phyloP scores from a whole-genome alignment of 2,113 vertebrate genomes.

The Pedetes capensis region DNA sequence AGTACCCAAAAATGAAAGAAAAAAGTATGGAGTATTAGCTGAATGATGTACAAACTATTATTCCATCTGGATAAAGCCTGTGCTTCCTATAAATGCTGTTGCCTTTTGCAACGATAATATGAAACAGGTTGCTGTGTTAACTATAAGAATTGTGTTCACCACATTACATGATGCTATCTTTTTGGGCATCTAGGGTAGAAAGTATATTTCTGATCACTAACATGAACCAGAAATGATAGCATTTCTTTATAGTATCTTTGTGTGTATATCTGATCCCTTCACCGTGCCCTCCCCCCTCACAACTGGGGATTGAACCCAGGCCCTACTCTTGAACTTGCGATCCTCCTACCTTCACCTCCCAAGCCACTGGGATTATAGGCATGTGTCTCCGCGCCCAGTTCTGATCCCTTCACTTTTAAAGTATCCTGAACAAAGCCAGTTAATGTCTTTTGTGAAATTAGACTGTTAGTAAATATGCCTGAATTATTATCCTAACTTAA shows the following conservation, averaged over 20 bases:
- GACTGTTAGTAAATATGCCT: neutral
- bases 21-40: neutral
- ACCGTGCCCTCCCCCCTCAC: no score
- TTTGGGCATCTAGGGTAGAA: neutral
- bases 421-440: neutral
- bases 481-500: neutral
- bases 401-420: constrained; percentile 1
- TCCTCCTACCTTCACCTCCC: no score
- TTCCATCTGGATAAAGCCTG: neutral
- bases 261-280: neutral
- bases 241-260: neutral
- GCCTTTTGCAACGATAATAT: neutral
- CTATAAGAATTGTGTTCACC: neutral
- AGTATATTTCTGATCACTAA: neutral
- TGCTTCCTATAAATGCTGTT: neutral
- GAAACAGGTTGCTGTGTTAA: neutral
- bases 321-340: no score
- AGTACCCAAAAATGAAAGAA: neutral
- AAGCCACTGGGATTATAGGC: no score
- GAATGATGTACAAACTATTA: neutral
- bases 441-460: constrained; percentile 7
- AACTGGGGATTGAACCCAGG: no score
- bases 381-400: no score
- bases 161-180: neutral
- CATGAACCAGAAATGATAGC: neutral